A percentile compares a stretch with the other conserved stretches of the same genome.
These are phyloP conservation scores for Gadus chalcogrammus DNA, from an alignment of 2,113 vertebrate species.

Conservation along the genomic window DNA sequence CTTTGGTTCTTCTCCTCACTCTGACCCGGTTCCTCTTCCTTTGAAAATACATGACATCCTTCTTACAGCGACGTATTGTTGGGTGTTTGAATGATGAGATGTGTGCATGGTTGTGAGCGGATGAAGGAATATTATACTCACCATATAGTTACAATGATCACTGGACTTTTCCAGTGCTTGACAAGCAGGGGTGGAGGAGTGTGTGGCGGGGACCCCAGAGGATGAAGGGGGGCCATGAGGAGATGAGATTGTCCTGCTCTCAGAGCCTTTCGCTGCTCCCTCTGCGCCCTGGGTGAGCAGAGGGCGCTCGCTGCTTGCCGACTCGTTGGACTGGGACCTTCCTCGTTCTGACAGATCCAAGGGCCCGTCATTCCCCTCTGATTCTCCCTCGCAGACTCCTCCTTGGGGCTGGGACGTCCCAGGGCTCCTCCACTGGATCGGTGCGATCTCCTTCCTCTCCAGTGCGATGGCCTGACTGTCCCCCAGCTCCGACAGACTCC, in stretches of 20 bases:
- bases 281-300: background rate
- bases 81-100: background rate
- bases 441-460: slow-evolving; percentile 31
- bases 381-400: slow-evolving; percentile 38
- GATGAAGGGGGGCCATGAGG: slow-evolving; percentile 17
- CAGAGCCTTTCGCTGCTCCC: slow-evolving; percentile 18
- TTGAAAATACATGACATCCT: slow-evolving; percentile 1
- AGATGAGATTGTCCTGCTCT: background rate
- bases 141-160: slow-evolving; percentile 49
- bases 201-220: background rate
- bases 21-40: slow-evolving; percentile 32
- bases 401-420: slow-evolving; percentile 19
- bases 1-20: slow-evolving; percentile 35
- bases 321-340: slow-evolving; percentile 43
- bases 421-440: too few relatives aligned
- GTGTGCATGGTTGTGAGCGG: background rate
- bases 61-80: background rate
- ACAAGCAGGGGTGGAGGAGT: background rate
- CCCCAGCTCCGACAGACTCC: slow-evolving; percentile 22
- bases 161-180: slow-evolving; percentile 17
- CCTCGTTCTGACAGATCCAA: slow-evolving; percentile 70
- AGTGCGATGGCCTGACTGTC: slow-evolving; percentile 25
- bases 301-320: background rate
- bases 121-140: slow-evolving; percentile 21
- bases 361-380: slow-evolving; percentile 54